Conservation (phyloP, 2,888 invertebrate species). For the Drosophila eohydei region DNA sequence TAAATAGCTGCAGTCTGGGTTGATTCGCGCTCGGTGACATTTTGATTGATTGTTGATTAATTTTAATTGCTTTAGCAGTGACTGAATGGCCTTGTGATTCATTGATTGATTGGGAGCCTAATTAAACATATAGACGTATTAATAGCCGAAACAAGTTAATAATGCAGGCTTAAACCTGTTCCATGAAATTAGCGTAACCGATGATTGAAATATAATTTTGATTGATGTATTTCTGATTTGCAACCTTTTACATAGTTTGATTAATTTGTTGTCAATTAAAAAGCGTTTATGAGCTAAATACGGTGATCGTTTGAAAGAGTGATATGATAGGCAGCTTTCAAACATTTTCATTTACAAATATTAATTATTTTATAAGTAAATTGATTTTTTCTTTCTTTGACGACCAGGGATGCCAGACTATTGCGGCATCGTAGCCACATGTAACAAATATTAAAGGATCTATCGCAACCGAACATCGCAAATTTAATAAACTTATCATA, state of each 20-base stretch:
- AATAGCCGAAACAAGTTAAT: constrained; percentile 20
- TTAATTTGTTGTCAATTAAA: not conserved
- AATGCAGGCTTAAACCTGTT: not conserved
- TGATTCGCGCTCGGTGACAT: constrained; percentile 44
- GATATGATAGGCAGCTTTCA: not conserved
- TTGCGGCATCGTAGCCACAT: not conserved
- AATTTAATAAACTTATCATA: not conserved
- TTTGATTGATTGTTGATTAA: constrained; percentile 72
- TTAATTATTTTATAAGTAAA: not conserved
- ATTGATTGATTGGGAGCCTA: constrained; percentile 47
- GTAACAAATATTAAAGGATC: not conserved
- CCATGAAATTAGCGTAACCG: constrained; percentile 1
- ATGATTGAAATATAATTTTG: constrained; percentile 11
- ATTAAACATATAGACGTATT: constrained; percentile 42
- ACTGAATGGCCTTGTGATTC: constrained; percentile 42
- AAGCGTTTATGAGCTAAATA: not conserved
- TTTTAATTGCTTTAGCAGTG: constrained; percentile 61
- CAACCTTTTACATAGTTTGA: too few species aligned
- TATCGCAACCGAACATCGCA: not conserved
- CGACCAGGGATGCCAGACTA: not conserved
- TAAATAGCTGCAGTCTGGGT: constrained; percentile 6
- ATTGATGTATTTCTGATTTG: constrained; percentile 8
- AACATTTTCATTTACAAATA: not conserved
- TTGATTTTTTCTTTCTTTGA: not conserved
- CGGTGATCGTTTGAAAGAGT: not conserved